Evolutionary conservation across 2,888 invertebrate species (phyloP), one percentile per base, ranked within the genome.

Genomic region (Hemaris fuciformis): DNA sequence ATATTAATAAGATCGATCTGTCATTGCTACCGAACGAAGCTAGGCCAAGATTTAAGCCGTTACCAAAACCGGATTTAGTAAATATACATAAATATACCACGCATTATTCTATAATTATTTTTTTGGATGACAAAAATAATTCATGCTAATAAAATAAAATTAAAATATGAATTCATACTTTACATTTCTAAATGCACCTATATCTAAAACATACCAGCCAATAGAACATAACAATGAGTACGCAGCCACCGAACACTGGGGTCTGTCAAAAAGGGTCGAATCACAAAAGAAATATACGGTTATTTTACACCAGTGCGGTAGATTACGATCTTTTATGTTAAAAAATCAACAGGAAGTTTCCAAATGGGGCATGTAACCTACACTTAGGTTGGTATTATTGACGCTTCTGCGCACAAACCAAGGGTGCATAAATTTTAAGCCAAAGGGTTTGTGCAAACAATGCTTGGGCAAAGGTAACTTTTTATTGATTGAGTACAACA

Each of bases 301-400:
- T 91, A 91, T 91, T 92, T 91, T 91, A 91, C 91, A 89, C 91
- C 85, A 89, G 77, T 88, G 91, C 81, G 91, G 91, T 91, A 91
- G 91, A 91, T 91, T 90, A 90, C 90, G 34, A 91, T 91, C 91
- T 88, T 89, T 91, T 88, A 89, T 90, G 87, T 82, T 87, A 79
- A 91, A 91, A 62, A 91, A 90, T 91, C 91, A 91, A 92, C 91
- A 91, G 91, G 91, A 91, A 91, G 85, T 88, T 83, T 90, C 84
- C 85, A 90, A 91, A 92, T 91, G 90, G 90, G 87, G 90, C 91
- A 91, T 92, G 89, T 91, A 92, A 91, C 91, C 91, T 89, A 91
- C 87, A 91, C 91, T 92, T 91, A 89, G 86, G 48, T 59, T 43
- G 43, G 59, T 87, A 87, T 87, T 85, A 89, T 88, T 85, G 90